A percentile compares a stretch with the other conserved stretches of the same genome.
phyloP scores from a whole-genome alignment of 2,113 vertebrate species.

The Cephalopholis sonnerati region DNA sequence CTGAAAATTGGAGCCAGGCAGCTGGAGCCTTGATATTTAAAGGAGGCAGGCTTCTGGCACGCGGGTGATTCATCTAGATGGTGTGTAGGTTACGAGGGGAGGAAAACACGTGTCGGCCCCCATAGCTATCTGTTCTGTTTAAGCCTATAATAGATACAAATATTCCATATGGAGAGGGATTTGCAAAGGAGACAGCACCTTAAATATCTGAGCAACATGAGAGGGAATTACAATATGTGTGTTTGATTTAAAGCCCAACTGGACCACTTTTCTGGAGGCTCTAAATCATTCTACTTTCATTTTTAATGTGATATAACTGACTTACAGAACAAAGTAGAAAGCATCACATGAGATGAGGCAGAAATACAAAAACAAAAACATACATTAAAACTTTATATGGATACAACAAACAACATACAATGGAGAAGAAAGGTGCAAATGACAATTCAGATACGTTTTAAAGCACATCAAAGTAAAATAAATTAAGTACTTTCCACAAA shows the following conservation, averaged over 20 bases:
- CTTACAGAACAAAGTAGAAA: neutral
- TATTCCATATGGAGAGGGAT: slow-evolving; percentile 1
- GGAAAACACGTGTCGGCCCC: neutral
- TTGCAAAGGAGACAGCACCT: neutral
- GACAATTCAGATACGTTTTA: neutral
- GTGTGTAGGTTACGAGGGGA: slow-evolving; percentile 1
- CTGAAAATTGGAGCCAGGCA: slow-evolving; percentile 21
- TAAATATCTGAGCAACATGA: neutral
- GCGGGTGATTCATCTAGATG: neutral
- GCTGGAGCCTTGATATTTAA: slow-evolving; percentile 55
- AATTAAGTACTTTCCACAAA: neutral
- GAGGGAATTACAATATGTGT: neutral
- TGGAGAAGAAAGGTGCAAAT: too few species aligned
- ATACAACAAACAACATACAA: too few species aligned
- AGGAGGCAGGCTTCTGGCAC: slow-evolving; percentile 13
- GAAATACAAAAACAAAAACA: neutral
- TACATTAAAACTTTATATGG: neutral
- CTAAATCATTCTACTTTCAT: neutral
- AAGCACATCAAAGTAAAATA: neutral
- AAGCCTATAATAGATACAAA: neutral
- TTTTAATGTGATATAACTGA: neutral
- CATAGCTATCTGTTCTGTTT: slow-evolving; percentile 1
- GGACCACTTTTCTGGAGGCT: neutral
- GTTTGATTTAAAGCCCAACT: slow-evolving; percentile 6
- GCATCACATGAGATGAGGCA: neutral